phyloP scores from a whole-genome alignment of 92 coral and sea anemone species.

The Porites lobata region DNA sequence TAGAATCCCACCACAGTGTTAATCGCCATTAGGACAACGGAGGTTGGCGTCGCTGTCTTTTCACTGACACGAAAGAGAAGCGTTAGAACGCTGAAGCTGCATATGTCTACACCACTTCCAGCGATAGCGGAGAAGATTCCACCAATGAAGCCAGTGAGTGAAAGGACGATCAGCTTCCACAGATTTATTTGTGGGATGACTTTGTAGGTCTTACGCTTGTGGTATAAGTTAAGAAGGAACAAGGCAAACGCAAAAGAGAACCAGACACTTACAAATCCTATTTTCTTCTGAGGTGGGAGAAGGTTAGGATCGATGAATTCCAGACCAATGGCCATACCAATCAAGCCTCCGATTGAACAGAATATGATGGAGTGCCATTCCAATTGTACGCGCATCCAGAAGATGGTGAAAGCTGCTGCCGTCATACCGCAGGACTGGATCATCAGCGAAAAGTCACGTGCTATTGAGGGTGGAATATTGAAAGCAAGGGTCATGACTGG shows the following conservation, averaged over 20 bases:
- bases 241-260: constrained; percentile 91
- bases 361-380: constrained; percentile 84
- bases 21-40: constrained; percentile 93
- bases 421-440: constrained; percentile 94
- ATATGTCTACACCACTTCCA: constrained; percentile 92
- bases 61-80: constrained; percentile 90
- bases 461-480: constrained; percentile 74
- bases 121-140: constrained; percentile 88
- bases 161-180: constrained; percentile 81
- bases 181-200: constrained; percentile 79
- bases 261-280: constrained; percentile 94
- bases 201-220: constrained; percentile 78
- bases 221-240: constrained; percentile 88
- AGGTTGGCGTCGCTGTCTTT: constrained; percentile 93
- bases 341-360: constrained; percentile 81
- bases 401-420: constrained; percentile 87
- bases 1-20: constrained; percentile 86
- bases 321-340: constrained; percentile 83
- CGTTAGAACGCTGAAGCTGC: constrained; percentile 94
- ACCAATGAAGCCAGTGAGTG: constrained; percentile 75
- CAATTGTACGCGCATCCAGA: constrained; percentile 90
- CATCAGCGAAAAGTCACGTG: constrained; percentile 91
- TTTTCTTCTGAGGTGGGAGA: constrained; percentile 90
- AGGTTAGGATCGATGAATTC: constrained; percentile 89
- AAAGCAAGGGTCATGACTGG: constrained; percentile 94